These are phyloP conservation scores for Micromesistius poutassou DNA, from an alignment of 2,797 vertebrate species.

Conservation along the genomic window DNA sequence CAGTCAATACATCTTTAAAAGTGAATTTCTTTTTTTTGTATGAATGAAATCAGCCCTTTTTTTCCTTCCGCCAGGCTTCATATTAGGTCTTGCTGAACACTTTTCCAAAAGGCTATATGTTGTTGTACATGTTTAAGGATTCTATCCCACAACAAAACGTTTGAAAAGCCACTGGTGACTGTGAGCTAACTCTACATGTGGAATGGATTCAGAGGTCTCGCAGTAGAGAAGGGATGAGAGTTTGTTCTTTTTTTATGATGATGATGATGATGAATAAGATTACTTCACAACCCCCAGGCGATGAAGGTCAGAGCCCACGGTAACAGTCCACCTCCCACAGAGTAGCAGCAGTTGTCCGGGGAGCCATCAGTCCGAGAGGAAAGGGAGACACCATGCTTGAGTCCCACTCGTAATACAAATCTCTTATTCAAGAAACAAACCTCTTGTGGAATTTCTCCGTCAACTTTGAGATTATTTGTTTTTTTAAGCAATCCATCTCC, in stretches of 20 bases:
- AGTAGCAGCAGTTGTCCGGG: not conserved
- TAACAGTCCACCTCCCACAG: not conserved
- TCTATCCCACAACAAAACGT: not conserved
- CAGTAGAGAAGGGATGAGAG: not conserved
- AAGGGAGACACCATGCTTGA: not conserved
- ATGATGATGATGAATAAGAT: not conserved
- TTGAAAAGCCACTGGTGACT: not conserved
- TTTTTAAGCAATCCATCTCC: slow-evolving; percentile 21
- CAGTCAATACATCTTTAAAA: not conserved
- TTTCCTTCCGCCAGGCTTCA: not conserved
- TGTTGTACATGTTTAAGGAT: not conserved
- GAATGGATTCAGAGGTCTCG: not conserved
- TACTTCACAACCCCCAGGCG: not conserved
- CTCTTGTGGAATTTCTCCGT: not conserved
- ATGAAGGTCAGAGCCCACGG: not conserved
- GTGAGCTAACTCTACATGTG: not conserved
- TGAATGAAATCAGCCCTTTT: not conserved
- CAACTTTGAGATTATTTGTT: not conserved
- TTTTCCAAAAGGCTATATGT: not conserved
- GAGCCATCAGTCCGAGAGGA: not conserved
- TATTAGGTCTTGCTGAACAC: not conserved
- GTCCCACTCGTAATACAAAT: not conserved
- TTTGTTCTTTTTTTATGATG: not conserved
- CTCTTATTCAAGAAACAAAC: not conserved
- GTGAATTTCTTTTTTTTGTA: not conserved